Conservation (phyloP, 2,888 invertebrate species). For the Serripes groenlandicus region DNA sequence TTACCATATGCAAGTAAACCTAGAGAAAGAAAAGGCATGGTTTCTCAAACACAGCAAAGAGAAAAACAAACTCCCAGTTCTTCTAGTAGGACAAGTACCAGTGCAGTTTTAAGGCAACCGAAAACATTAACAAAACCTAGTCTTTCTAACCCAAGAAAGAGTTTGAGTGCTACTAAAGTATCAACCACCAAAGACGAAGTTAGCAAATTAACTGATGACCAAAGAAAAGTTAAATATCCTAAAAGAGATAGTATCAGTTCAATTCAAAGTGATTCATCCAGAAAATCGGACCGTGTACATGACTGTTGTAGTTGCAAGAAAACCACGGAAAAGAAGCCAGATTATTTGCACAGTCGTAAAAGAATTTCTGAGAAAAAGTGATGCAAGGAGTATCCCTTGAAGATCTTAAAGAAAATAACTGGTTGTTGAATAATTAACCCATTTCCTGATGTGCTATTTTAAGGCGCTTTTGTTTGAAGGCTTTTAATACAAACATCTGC, state of each 20-base stretch:
- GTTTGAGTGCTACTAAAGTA: not conserved
- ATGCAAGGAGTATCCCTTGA: not conserved
- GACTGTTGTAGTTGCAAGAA: slow-evolving; percentile 62
- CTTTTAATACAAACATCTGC: too few relatives aligned
- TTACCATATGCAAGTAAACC: not conserved
- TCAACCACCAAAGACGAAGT: not conserved
- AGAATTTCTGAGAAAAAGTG: not conserved
- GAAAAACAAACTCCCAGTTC: slow-evolving; percentile 1
- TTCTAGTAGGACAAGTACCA: not conserved
- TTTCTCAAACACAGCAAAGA: not conserved
- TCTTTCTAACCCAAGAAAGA: not conserved
- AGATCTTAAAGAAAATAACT: too few relatives aligned
- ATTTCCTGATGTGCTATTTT: not conserved
- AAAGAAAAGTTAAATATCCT: slow-evolving; percentile 14
- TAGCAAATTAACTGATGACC: slow-evolving; percentile 14
- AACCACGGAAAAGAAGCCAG: slow-evolving; percentile 19
- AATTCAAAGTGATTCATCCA: slow-evolving; percentile 55
- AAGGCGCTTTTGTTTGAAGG: too few relatives aligned
- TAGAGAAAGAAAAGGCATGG: not conserved
- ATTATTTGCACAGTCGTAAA: not conserved
- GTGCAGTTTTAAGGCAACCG: slow-evolving; percentile 16
- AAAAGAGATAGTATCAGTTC: slow-evolving; percentile 61
- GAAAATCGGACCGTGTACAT: slow-evolving; percentile 45
- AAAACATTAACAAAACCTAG: not conserved
- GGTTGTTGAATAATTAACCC: too few relatives aligned